Conservation (phyloP, 2,888 invertebrate genomes). For the Sphaeridia pumilis region DNA sequence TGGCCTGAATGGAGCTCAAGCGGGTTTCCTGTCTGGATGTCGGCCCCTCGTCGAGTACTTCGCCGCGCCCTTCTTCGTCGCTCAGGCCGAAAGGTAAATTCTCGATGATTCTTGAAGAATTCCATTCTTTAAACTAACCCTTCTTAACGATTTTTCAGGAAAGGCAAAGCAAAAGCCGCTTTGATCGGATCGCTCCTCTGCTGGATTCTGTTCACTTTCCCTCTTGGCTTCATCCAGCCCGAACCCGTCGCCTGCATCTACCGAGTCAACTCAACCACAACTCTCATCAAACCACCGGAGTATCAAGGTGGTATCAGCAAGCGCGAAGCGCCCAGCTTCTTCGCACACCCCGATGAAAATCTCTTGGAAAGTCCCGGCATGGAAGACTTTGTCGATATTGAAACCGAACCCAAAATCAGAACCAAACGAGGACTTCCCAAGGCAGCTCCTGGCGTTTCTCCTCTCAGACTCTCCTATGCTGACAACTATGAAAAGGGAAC, state of each 20-base stretch:
- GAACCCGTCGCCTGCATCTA: slow-evolving; percentile 77
- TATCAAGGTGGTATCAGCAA: slow-evolving; percentile 18
- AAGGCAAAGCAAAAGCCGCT: slow-evolving; percentile 54
- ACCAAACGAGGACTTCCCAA: slow-evolving; percentile 40
- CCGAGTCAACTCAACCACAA: slow-evolving; percentile 51
- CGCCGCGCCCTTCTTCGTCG: slow-evolving; percentile 96
- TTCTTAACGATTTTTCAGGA: slow-evolving; percentile 13
- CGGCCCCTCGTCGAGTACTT: slow-evolving; percentile 95
- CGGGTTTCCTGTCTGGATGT: slow-evolving; percentile 85
- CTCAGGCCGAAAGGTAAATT: slow-evolving; percentile 68
- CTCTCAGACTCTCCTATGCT: slow-evolving; percentile 62
- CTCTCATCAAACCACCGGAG: slow-evolving; percentile 38
- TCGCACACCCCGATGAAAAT: background rate
- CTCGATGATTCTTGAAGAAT: too few species aligned
- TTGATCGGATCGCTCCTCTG: slow-evolving; percentile 80
- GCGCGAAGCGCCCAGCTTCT: slow-evolving; percentile 19
- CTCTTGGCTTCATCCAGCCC: slow-evolving; percentile 89
- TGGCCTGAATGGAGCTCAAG: slow-evolving; percentile 96
- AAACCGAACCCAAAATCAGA: background rate
- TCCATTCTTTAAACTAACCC: too few species aligned
- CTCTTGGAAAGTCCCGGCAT: background rate
- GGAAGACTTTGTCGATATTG: background rate
- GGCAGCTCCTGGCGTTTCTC: slow-evolving; percentile 50
- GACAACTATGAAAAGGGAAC: slow-evolving; percentile 56
- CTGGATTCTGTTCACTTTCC: slow-evolving; percentile 94